Conservation (phyloP, 2,797 vertebrate genomes). For the Sebastes minor region DNA sequence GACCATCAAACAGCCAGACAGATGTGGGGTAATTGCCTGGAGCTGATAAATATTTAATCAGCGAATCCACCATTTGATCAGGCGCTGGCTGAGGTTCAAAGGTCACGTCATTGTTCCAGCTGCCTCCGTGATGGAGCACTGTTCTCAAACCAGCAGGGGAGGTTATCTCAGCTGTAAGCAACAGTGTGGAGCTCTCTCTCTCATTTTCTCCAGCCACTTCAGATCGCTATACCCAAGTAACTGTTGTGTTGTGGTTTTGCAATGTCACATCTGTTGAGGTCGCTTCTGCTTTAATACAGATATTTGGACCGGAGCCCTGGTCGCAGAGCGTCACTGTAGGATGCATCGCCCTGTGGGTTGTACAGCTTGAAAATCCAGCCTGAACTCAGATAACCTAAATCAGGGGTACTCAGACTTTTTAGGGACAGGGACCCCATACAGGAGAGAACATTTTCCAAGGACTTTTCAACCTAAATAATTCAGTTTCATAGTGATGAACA, state of each 20-base stretch:
- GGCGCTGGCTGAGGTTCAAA: conserved; percentile 70
- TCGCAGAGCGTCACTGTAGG: conserved; percentile 59
- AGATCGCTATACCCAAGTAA: conserved; percentile 30
- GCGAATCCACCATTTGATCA: conserved; percentile 66
- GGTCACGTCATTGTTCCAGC: conserved; percentile 73
- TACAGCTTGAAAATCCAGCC: conserved; percentile 41
- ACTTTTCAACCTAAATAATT: not conserved
- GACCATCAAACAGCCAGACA: conserved; percentile 29
- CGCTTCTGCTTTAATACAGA: conserved; percentile 65
- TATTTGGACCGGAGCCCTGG: conserved; percentile 52
- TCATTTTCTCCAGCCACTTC: conserved; percentile 20
- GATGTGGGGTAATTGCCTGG: conserved; percentile 50
- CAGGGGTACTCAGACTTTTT: not conserved
- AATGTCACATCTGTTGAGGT: conserved; percentile 72
- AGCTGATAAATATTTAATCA: conserved; percentile 76
- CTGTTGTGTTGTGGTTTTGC: conserved; percentile 57
- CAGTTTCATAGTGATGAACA: too few species aligned
- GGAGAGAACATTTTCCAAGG: too few species aligned
- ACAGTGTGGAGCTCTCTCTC: conserved; percentile 29
- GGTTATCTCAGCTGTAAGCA: conserved; percentile 79
- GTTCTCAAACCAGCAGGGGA: conserved; percentile 72
- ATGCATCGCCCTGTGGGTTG: conserved; percentile 49
- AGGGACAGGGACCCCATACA: not conserved
- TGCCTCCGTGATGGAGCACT: conserved; percentile 73
- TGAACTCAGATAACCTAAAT: conserved; percentile 68